Percentiles rank a stretch among this genome's conserved stretches.
phyloP scores from a whole-genome alignment of 2,888 invertebrate species.

The Hirtodrosophila alboralis region DNA sequence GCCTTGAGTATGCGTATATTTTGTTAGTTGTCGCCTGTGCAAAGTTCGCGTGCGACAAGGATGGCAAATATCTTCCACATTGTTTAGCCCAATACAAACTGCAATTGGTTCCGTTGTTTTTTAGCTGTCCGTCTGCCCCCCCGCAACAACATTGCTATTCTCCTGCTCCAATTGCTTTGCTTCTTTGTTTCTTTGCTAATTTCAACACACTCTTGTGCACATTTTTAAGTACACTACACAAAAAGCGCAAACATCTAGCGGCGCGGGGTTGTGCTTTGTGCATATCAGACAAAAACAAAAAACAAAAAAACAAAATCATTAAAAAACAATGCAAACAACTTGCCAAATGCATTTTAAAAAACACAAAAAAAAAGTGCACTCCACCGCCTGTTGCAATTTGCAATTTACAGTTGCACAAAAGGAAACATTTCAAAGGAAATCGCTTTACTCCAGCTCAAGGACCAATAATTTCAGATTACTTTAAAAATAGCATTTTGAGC shows the following conservation, averaged over 20 bases:
- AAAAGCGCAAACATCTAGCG: slow-evolving; percentile 7
- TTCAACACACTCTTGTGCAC: slow-evolving; percentile 35
- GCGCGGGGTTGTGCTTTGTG: no score
- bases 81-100: slow-evolving; percentile 2
- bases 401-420: slow-evolving; percentile 9
- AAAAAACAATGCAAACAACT: slow-evolving; percentile 29
- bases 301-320: slow-evolving; percentile 12
- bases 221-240: slow-evolving; percentile 41
- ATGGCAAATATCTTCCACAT: no score
- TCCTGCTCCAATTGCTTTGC: slow-evolving; percentile 11
- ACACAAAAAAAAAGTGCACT: slow-evolving; percentile 36
- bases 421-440: slow-evolving; percentile 18
- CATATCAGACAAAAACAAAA: slow-evolving; percentile 13
- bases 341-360: slow-evolving; percentile 43
- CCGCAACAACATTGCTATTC: background rate
- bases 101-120: slow-evolving; percentile 55
- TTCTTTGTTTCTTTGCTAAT: slow-evolving; percentile 52
- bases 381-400: slow-evolving; percentile 61
- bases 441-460: slow-evolving; percentile 34
- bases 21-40: slow-evolving; percentile 28
- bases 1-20: background rate
- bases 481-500: slow-evolving; percentile 17
- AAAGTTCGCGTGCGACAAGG: no score
- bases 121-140: no score
- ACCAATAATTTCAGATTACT: slow-evolving; percentile 36